These are phyloP conservation scores for Drymodes brunneopygia DNA, from an alignment of 2,113 vertebrate genomes.

Conservation along the genomic window DNA sequence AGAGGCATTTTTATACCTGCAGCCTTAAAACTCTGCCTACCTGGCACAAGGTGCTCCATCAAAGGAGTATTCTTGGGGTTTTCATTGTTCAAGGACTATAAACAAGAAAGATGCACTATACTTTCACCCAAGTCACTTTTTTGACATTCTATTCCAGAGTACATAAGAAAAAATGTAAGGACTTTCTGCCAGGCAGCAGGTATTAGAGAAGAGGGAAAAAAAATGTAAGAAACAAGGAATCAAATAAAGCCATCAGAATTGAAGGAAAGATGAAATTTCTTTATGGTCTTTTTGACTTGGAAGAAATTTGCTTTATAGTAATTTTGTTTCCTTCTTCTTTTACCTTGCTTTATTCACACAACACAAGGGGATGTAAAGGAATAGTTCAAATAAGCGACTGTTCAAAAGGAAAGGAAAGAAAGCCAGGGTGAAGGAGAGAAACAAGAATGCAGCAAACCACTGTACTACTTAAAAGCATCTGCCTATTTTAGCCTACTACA, in stretches of 20 bases:
- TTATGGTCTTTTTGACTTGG: neutral
- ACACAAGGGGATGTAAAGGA: neutral
- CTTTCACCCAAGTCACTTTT: neutral
- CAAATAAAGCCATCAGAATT: neutral
- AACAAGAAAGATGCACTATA: slow-evolving; percentile 17
- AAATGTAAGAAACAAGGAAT: neutral
- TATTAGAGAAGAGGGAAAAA: neutral
- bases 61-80: neutral
- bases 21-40: neutral
- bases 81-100: slow-evolving; percentile 16
- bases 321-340: neutral
- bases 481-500: neutral
- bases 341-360: neutral
- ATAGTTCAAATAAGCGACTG: neutral
- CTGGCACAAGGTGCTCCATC: neutral
- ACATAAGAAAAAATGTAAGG: neutral
- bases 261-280: neutral
- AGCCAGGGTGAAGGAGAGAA: neutral
- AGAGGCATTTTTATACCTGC: neutral
- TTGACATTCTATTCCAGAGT: neutral
- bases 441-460: neutral
- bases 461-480: neutral
- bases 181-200: neutral
- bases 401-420: neutral
- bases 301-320: neutral